Conservation (phyloP, 2,888 invertebrate species). For the Sminthurinus aureus region DNA sequence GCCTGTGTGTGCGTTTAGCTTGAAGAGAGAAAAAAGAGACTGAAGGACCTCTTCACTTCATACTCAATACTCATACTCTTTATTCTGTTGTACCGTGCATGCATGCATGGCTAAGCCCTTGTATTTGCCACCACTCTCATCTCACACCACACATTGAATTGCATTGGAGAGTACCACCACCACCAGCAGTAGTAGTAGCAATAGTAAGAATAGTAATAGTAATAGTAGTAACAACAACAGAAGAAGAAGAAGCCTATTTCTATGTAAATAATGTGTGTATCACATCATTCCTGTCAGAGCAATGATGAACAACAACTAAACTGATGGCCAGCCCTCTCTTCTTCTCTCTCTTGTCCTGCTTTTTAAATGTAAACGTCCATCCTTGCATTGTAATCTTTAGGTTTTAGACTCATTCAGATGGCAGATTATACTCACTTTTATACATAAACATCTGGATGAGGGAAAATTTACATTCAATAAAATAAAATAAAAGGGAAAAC, state of each 20-base stretch:
- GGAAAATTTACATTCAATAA: conserved; percentile 14
- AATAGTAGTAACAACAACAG: background rate
- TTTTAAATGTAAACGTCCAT: background rate
- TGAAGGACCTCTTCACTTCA: conserved; percentile 23
- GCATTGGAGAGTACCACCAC: too few relatives aligned
- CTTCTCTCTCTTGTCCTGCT: background rate
- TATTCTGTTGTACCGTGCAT: conserved; percentile 10
- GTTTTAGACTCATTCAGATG: conserved; percentile 14
- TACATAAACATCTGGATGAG: conserved; percentile 18
- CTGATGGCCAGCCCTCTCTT: conserved; percentile 31
- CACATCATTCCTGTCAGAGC: conserved; percentile 36
- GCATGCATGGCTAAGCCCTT: conserved; percentile 38
- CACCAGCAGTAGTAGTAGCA: background rate
- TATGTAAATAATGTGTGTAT: conserved; percentile 35
- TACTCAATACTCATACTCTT: background rate
- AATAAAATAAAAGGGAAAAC: background rate
- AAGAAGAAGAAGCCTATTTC: conserved; percentile 36
- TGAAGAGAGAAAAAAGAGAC: background rate
- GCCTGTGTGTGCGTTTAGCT: conserved; percentile 10
- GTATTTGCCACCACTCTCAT: conserved; percentile 25
- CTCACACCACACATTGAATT: conserved; percentile 23
- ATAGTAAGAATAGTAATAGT: background rate
- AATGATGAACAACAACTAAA: conserved; percentile 37
- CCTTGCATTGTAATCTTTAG: conserved; percentile 25
- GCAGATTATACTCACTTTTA: conserved; percentile 1